Percentiles rank a stretch among this genome's conserved stretches.
phyloP scores from a whole-genome alignment of 1,140 invertebrate genomes.

The Uloborus diversus region DNA sequence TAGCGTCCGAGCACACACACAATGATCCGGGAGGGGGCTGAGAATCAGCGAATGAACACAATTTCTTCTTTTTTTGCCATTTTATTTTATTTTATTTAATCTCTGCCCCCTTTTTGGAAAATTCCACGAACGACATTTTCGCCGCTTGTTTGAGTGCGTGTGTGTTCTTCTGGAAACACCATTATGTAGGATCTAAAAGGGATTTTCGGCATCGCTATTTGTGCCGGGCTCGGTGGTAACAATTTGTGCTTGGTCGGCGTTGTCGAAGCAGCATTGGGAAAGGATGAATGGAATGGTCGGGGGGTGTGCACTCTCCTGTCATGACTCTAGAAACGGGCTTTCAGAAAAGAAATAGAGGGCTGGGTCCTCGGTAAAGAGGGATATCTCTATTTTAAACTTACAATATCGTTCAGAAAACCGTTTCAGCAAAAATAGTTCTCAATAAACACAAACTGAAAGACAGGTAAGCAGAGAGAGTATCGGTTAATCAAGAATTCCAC shows the following conservation, averaged over 20 bases:
- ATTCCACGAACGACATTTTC: constrained; percentile 13
- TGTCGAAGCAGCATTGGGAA: not conserved
- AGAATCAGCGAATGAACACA: too few species aligned
- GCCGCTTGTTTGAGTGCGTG: not conserved
- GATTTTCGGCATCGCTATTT: too few species aligned
- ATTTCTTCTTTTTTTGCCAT: too few species aligned
- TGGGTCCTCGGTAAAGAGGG: too few species aligned
- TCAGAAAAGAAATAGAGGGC: too few species aligned
- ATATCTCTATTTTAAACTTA: too few species aligned
- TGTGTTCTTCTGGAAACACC: not conserved
- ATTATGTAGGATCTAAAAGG: not conserved
- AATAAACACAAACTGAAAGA: not conserved
- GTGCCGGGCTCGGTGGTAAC: not conserved
- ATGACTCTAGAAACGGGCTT: too few species aligned
- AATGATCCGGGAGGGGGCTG: constrained; percentile 10
- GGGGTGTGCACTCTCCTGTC: not conserved
- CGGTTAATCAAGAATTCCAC: too few species aligned
- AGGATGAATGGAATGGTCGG: not conserved
- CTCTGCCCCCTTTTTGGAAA: too few species aligned
- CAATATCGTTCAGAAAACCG: not conserved
- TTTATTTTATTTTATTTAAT: too few species aligned
- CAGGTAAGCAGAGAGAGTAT: not conserved
- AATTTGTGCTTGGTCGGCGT: not conserved
- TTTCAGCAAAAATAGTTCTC: not conserved
- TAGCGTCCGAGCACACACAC: not conserved